These are phyloP conservation scores for Zoanthus sansibaricus DNA, from an alignment of 92 coral and sea anemone species.

Conservation along the genomic window DNA sequence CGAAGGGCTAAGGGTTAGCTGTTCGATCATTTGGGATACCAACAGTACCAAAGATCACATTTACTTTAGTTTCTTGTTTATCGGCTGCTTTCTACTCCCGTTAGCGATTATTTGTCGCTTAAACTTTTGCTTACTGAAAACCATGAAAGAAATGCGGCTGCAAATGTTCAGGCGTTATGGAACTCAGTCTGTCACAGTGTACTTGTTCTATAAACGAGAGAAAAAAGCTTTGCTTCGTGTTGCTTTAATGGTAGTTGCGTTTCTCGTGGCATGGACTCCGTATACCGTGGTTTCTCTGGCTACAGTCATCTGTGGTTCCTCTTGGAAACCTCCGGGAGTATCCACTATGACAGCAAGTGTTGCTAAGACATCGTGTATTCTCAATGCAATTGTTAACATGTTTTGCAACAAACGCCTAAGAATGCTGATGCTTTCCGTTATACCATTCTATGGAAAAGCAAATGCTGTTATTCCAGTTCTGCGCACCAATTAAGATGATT, in stretches of 20 bases:
- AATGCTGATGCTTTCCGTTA: neutral
- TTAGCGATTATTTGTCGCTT: neutral
- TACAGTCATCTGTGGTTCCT: constrained; percentile 17
- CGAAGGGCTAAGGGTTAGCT: constrained; percentile 67
- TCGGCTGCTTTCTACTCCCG: constrained; percentile 65
- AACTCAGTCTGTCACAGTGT: neutral
- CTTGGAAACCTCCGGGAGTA: constrained; percentile 17
- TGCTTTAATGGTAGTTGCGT: constrained; percentile 9
- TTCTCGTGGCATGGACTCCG: constrained; percentile 56
- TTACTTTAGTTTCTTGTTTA: constrained; percentile 64
- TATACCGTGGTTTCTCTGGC: constrained; percentile 59
- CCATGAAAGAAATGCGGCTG: constrained; percentile 47
- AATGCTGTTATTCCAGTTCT: neutral
- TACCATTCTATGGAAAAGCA: neutral
- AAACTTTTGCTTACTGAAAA: constrained; percentile 1
- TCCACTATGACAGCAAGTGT: constrained; percentile 47
- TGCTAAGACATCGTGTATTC: constrained; percentile 59
- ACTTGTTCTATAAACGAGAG: constrained; percentile 13
- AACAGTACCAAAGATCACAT: constrained; percentile 50
- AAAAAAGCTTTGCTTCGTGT: constrained; percentile 13
- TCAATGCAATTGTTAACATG: constrained; percentile 53
- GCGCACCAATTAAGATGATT: no score
- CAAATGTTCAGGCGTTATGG: constrained; percentile 37
- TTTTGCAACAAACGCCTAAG: constrained; percentile 38
- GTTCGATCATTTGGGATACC: constrained; percentile 71